Base-by-base conservation (phyloP, 1,140 invertebrate genomes). In the Pinna nobilis region DNA sequence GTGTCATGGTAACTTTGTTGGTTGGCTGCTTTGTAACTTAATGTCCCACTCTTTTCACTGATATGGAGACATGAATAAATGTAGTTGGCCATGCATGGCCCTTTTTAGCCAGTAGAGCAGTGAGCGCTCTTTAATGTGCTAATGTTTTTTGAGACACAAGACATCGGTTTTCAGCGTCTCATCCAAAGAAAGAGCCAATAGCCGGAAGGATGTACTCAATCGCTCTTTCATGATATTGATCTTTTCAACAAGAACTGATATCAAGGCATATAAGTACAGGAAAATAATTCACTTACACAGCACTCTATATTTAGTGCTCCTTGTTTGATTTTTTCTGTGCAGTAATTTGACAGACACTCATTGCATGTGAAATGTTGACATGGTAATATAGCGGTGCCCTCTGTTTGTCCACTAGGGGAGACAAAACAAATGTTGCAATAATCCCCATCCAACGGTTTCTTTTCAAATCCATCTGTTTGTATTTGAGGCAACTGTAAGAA, bases 331-430 rank as follows among this genome's bases (percentile, higher is more conserved):
- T 20, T 61, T 39, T 61, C 59, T 39, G n/a, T n/a, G 20, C 37
- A 39, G 37, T 61, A 39, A 9, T 3, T 18, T 18, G n/a, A 39
- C 59, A 20, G 41, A 61, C 59, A 61, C 13, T 61, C 32, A 39
- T 39, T 39, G 32, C 59, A 61, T 13, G 41, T 39, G n/a, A 20
- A 23, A 28, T 61, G 59, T 23, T 39, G 32, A 41, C 59, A 61
- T 39, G 59, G 59, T 37, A 39, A 39, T 20, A 61, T 25, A 35
- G 28, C 3, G n/a, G 32, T 39, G 32, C 32, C 28, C 37, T 61
- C 32, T 15, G 28, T 61, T n/a, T n/a, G n/a, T n/a, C n/a, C n/a
- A n/a, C n/a, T n/a, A n/a, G n/a, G n/a, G n/a, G n/a, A n/a, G n/a
- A n/a, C n/a, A n/a, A n/a, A n/a, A n/a, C n/a, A n/a, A n/a, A n/a